phyloP scores from a whole-genome alignment of 2,888 invertebrate species.

The Parnassius apollo region DNA sequence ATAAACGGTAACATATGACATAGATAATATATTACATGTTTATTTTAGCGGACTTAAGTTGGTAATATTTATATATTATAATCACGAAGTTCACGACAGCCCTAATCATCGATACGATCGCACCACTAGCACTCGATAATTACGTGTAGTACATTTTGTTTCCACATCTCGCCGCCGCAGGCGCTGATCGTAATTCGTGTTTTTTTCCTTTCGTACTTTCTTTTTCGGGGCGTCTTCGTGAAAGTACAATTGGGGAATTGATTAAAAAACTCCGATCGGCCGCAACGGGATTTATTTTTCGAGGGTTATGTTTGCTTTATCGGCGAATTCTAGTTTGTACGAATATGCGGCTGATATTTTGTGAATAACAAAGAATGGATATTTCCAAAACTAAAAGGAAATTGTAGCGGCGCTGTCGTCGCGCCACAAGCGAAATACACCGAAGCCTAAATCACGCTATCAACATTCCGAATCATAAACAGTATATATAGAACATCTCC shows the following conservation, averaged over 20 bases:
- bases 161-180: constrained; percentile 58
- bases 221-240: constrained; percentile 68
- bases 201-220: constrained; percentile 64
- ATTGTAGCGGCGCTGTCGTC: too few relatives aligned
- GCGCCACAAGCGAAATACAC: too few relatives aligned
- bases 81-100: constrained; percentile 15
- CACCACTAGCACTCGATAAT: constrained; percentile 69
- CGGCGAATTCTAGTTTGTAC: background rate
- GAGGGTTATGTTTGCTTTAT: constrained; percentile 32
- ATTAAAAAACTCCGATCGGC: constrained; percentile 43
- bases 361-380: too few relatives aligned
- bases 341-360: background rate
- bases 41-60: background rate
- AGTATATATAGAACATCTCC: too few relatives aligned
- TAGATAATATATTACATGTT: too few relatives aligned
- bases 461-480: too few relatives aligned
- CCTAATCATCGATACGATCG: constrained; percentile 43
- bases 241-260: constrained; percentile 53
- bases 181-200: constrained; percentile 55
- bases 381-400: too few relatives aligned
- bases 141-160: constrained; percentile 72
- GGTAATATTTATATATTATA: too few relatives aligned
- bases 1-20: too few relatives aligned
- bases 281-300: constrained; percentile 30
- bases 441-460: too few relatives aligned